phyloP scores from a whole-genome alignment of 2,888 invertebrate genomes.

The Helobdella robusta region DNA sequence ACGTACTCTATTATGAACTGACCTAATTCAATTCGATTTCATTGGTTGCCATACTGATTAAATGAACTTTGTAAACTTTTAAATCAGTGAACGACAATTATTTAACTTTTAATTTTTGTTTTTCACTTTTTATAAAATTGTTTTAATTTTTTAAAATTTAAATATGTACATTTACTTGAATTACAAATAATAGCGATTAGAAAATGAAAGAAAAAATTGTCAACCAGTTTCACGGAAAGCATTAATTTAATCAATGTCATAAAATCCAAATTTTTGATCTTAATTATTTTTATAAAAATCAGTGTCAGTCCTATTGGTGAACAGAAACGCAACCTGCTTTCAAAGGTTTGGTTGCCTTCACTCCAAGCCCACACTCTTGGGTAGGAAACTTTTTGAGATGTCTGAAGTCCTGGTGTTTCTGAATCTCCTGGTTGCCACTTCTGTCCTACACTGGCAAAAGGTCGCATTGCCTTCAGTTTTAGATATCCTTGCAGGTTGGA shows the following conservation, averaged over 20 bases:
- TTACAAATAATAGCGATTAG: no score
- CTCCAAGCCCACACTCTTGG: slow-evolving; percentile 82
- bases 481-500: slow-evolving; percentile 67
- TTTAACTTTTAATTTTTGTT: neutral
- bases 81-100: no score
- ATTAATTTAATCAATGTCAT: no score
- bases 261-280: no score
- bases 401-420: slow-evolving; percentile 78
- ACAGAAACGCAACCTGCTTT: slow-evolving; percentile 38
- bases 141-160: neutral
- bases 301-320: no score
- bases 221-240: no score
- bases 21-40: slow-evolving; percentile 53
- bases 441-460: slow-evolving; percentile 72
- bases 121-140: neutral
- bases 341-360: slow-evolving; percentile 70
- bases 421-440: slow-evolving; percentile 85
- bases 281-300: no score
- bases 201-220: no score
- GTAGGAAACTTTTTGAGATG: slow-evolving; percentile 86
- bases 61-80: no score
- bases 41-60: no score
- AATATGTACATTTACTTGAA: neutral
- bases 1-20: slow-evolving; percentile 91
- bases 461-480: slow-evolving; percentile 79